These are phyloP conservation scores for Tetramorium parvispinum DNA, from an alignment of 1,140 invertebrate species.

Conservation along the genomic window DNA sequence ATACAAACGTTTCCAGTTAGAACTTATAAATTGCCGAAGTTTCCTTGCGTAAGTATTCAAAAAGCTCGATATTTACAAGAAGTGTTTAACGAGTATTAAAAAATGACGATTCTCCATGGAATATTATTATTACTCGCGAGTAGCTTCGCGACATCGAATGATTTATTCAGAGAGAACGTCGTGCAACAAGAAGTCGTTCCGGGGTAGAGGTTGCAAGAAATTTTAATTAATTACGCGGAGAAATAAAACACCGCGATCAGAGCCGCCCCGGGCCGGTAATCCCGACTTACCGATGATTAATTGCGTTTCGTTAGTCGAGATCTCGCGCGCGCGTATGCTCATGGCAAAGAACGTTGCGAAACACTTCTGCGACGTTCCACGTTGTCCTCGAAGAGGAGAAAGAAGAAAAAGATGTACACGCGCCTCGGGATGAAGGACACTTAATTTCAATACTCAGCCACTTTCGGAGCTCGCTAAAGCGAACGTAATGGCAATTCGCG, in stretches of 20 bases:
- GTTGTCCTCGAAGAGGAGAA: background rate
- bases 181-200: conserved; percentile 42
- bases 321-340: background rate
- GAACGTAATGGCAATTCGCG: conserved; percentile 73
- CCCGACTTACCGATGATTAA: conserved; percentile 61
- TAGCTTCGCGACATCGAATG: conserved; percentile 55
- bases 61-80: conserved; percentile 3
- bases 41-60: background rate
- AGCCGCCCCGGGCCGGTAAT: conserved; percentile 45
- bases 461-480: conserved; percentile 65
- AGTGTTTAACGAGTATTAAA: conserved; percentile 17
- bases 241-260: conserved; percentile 53
- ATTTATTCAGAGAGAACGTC: conserved; percentile 48
- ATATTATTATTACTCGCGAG: conserved; percentile 26
- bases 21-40: background rate
- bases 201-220: conserved; percentile 47
- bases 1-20: background rate
- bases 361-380: conserved; percentile 10
- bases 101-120: conserved; percentile 5
- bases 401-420: conserved; percentile 35
- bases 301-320: conserved; percentile 52
- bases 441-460: conserved; percentile 72
- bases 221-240: conserved; percentile 60
- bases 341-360: conserved; percentile 12
- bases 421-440: conserved; percentile 61